Evolutionary conservation across 2,797 vertebrate species (phyloP), one percentile per base, ranked within the genome.

Genomic region (Gallinago stenura): DNA sequence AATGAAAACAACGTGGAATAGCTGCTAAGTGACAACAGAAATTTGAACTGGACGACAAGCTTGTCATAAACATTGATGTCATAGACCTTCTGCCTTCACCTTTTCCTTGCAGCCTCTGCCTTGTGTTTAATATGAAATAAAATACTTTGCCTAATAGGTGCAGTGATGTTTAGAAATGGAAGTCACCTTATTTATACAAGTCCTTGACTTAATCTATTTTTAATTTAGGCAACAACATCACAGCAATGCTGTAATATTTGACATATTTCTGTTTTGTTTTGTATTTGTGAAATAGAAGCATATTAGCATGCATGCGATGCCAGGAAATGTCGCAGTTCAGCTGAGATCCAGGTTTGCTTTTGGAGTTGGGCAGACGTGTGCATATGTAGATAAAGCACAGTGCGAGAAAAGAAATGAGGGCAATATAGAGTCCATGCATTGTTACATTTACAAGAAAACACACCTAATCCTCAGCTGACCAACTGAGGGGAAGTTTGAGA

Each of bases 21-120:
- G 96, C 90, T 98, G 97, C 92, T 96, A 97, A 97, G 85, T 93
- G 96, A 97, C 97, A 97, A 96, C 64, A 96, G 86, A 96, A 94
- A 94, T 96, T 94, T 95, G 75, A 86, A 88, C 64, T 83, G 87
- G 90, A 97, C 94, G 90, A 96, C 83, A 93, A 93, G 70, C 79
- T 90, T 98, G 95, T 97, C 97, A 98, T 83, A 97, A 97, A 97
- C 94, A 95, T 54, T 96, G 86, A 73, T 94, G 83, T 97, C 81
- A 89, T 37, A 94, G 48, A 93, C 88, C 96, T 97, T 96, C 93
- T 97, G 96, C 94, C 96, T 97, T 97, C 96, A 93, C 54, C 73
- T 97, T 97, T 97, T 77, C 83, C 96, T 96, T 93, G 90, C 62
- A 92, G 87, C 81, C 84, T 96, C 80, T 94, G 91, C 86, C 81